These are phyloP conservation scores for Plusia festucae DNA, from an alignment of 2,888 invertebrate species.

Conservation along the genomic window DNA sequence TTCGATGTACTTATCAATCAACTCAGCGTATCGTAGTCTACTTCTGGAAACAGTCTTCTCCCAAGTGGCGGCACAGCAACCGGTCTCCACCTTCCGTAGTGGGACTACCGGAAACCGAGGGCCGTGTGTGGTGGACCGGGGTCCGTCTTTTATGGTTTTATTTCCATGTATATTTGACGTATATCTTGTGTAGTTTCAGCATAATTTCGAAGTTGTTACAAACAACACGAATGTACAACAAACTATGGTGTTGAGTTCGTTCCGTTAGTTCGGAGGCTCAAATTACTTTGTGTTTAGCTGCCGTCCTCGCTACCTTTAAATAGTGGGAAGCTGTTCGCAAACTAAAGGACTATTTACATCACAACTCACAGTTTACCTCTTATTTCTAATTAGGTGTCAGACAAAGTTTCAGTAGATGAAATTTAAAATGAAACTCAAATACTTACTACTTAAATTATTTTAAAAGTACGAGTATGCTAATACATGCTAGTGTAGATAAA, in stretches of 20 bases:
- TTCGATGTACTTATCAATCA: too few species aligned
- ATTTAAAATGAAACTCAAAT: background rate
- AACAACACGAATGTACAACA: conserved; percentile 18
- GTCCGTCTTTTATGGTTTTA: too few species aligned
- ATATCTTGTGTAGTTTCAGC: conserved; percentile 1
- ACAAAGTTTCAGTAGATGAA: background rate
- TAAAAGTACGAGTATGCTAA: background rate
- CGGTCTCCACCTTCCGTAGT: too few species aligned
- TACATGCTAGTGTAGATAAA: too few species aligned
- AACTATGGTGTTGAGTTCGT: conserved; percentile 14
- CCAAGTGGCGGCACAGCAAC: too few species aligned
- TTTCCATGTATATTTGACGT: background rate
- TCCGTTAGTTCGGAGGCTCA: conserved; percentile 30
- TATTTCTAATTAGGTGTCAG: conserved; percentile 3
- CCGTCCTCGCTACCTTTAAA: conserved; percentile 15
- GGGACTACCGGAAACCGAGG: too few species aligned
- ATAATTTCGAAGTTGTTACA: conserved; percentile 9
- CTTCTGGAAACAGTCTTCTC: too few species aligned
- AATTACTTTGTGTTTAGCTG: conserved; percentile 57
- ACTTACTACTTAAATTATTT: background rate
- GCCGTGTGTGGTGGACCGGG: too few species aligned
- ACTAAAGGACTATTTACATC: conserved; percentile 17
- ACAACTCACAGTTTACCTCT: background rate
- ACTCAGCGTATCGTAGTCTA: too few species aligned
- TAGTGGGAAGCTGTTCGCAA: conserved; percentile 23